Evolutionary conservation across 2,797 vertebrate genomes (phyloP).

Genomic region (Rhinatrema bivittatum): DNA sequence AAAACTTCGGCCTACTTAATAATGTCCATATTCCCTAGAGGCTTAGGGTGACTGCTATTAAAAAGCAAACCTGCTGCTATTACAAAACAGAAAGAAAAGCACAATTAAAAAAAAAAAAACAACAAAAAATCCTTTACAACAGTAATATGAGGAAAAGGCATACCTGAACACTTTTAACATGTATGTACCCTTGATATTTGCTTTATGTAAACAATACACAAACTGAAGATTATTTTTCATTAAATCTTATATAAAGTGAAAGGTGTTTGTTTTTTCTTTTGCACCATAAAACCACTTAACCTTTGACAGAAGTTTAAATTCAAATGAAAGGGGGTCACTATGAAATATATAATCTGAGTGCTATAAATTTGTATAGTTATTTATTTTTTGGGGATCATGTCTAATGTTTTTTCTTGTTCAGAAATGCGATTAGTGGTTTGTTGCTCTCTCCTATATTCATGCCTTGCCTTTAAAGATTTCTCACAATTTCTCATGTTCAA

Average conservation of each 20-base stretch:
- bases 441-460: too few relatives aligned
- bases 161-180: conserved; percentile 47
- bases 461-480: too few relatives aligned
- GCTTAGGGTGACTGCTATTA: conserved; percentile 27
- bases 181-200: conserved; percentile 59
- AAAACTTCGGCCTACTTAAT: not conserved
- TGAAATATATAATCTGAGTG: too few relatives aligned
- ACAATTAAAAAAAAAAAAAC: conserved; percentile 31
- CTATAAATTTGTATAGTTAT: conserved; percentile 5
- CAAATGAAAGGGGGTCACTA: not conserved
- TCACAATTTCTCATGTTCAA: not conserved
- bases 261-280: not conserved
- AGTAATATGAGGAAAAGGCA: conserved; percentile 45
- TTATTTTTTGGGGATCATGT: not conserved
- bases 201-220: conserved; percentile 71
- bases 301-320: not conserved
- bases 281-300: not conserved
- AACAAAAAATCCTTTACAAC: conserved; percentile 31
- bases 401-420: not conserved
- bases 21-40: conserved; percentile 5
- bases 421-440: conserved; percentile 2
- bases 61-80: conserved; percentile 39
- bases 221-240: conserved; percentile 30
- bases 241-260: conserved; percentile 23
- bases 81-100: conserved; percentile 38